Percentiles rank a stretch among this genome's conserved stretches.
Conservation (phyloP, 2,797 vertebrate species). For the Acanthurus leucopareius region DNA sequence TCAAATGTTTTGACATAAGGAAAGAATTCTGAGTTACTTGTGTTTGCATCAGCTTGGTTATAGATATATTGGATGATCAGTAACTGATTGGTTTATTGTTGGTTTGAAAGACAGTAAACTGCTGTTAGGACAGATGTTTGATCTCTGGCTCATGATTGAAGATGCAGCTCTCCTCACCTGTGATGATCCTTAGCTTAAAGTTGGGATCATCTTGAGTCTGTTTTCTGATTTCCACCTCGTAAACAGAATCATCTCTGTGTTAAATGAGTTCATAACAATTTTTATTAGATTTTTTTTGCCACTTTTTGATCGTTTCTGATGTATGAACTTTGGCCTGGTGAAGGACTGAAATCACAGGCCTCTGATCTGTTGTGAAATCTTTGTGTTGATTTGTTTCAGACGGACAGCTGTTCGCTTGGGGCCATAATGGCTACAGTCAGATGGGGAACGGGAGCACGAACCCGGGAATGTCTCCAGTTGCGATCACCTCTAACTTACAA, state of each 20-base stretch:
- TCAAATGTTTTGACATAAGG: neutral
- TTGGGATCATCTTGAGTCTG: too few relatives aligned
- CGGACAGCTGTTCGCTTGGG: conserved; percentile 94
- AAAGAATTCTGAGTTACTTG: too few relatives aligned
- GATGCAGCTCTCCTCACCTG: too few relatives aligned
- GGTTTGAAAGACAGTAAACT: too few relatives aligned
- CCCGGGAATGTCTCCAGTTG: conserved; percentile 89
- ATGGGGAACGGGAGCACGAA: conserved; percentile 93
- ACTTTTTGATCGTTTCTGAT: too few relatives aligned
- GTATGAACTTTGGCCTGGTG: neutral
- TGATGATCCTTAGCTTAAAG: too few relatives aligned
- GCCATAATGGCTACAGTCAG: conserved; percentile 96
- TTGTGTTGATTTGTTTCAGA: conserved; percentile 77
- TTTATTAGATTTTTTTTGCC: neutral
- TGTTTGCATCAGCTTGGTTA: conserved; percentile 1
- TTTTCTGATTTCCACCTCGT: too few relatives aligned
- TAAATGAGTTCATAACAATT: neutral
- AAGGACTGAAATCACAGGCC: neutral
- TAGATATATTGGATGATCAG: neutral
- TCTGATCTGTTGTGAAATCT: neutral
- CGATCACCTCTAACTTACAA: conserved; percentile 90
- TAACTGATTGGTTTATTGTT: too few relatives aligned
- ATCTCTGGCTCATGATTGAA: too few relatives aligned
- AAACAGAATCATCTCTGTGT: neutral
- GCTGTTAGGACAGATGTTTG: too few relatives aligned